Conservation (phyloP, 2,888 invertebrate species). For the Furcula furcula region DNA sequence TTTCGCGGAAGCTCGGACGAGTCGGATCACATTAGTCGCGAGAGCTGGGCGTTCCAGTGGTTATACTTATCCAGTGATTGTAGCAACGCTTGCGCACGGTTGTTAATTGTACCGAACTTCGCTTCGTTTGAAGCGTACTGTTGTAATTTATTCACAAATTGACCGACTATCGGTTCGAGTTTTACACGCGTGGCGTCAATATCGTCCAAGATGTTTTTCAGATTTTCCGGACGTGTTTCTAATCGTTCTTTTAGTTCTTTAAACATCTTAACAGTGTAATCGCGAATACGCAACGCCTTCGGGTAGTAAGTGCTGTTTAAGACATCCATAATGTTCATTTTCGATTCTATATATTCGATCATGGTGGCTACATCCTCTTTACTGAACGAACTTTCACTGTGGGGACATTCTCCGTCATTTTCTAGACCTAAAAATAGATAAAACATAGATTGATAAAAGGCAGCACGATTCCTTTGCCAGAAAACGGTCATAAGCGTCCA, state of each 20-base stretch:
- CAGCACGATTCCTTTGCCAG: no score
- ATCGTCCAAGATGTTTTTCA: constrained; percentile 41
- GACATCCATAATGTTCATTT: constrained; percentile 18
- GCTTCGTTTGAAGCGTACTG: constrained; percentile 16
- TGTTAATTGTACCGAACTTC: constrained; percentile 11
- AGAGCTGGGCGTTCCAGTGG: no score
- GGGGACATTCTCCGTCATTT: not conserved
- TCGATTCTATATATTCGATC: constrained; percentile 26
- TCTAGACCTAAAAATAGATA: not conserved
- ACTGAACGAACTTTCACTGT: not conserved
- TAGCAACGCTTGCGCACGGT: constrained; percentile 4
- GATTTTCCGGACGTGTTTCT: constrained; percentile 34
- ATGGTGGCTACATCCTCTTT: constrained; percentile 33
- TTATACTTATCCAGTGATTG: constrained; percentile 6
- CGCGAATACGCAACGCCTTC: constrained; percentile 15
- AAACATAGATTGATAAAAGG: no score
- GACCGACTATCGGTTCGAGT: constrained; percentile 26
- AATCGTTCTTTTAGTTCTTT: constrained; percentile 24
- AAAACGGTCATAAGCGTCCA: no score
- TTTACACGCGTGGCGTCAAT: constrained; percentile 19
- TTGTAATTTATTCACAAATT: constrained; percentile 15
- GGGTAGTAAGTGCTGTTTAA: constrained; percentile 20
- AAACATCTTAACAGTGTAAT: constrained; percentile 22
- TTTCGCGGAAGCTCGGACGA: no score
- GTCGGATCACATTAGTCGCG: no score